Evolutionary conservation across 2,888 invertebrate species (phyloP).

Genomic region (Monoplex corrugatus): DNA sequence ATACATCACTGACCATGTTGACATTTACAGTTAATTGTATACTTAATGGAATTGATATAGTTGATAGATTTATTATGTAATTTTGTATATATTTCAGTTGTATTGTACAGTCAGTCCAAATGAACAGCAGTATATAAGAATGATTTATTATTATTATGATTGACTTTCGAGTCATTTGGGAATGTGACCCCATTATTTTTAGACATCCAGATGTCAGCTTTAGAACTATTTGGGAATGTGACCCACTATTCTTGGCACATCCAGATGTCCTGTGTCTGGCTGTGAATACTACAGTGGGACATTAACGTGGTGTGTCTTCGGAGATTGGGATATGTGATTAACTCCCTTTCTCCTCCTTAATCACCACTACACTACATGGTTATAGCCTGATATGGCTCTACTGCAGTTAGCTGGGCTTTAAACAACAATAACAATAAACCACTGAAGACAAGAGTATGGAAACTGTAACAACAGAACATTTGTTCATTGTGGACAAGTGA

Average conservation of each 20-base stretch:
- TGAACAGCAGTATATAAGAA: background rate
- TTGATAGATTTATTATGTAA: background rate
- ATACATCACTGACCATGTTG: no score
- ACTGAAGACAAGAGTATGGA: no score
- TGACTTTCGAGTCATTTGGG: no score
- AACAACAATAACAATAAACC: no score
- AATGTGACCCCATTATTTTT: no score
- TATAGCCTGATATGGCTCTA: no score
- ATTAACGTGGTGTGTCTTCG: slow-evolving; percentile 29
- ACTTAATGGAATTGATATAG: no score
- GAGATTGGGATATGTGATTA: slow-evolving; percentile 43
- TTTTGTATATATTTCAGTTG: background rate
- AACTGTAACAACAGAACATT: no score
- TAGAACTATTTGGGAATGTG: background rate
- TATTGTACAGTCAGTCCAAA: background rate
- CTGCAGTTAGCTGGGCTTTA: no score
- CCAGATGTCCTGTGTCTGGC: background rate
- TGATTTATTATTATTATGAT: background rate
- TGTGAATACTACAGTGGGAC: slow-evolving; percentile 14
- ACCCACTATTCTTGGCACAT: slow-evolving; percentile 16
- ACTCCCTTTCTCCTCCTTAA: slow-evolving; percentile 25
- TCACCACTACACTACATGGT: slow-evolving; percentile 41
- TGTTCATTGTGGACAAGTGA: no score
- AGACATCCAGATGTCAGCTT: no score
- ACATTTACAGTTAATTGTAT: no score